Evolutionary conservation across 2,113 vertebrate genomes (phyloP).

Genomic region (Campylomormyrus tamandua): DNA sequence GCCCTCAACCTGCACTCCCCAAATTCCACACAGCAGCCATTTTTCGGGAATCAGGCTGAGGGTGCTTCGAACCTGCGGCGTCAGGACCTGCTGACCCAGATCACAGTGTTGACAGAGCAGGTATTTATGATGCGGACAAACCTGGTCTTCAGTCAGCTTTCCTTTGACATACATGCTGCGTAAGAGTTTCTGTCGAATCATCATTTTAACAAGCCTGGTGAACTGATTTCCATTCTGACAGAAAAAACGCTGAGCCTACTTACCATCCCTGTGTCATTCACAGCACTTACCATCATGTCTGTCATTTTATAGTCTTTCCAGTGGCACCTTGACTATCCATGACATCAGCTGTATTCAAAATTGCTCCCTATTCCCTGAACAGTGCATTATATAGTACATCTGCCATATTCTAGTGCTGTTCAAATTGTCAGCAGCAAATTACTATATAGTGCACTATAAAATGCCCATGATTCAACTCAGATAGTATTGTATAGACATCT

Average conservation of each 20-base stretch:
- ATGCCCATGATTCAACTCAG: background rate
- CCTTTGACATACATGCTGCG: background rate
- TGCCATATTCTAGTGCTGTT: background rate
- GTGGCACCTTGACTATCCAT: background rate
- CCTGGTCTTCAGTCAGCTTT: background rate
- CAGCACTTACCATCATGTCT: background rate
- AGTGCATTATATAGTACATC: background rate
- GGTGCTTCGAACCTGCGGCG: slow-evolving; percentile 60
- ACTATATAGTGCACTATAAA: background rate
- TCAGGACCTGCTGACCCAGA: slow-evolving; percentile 88
- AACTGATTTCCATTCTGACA: background rate
- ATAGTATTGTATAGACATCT: background rate
- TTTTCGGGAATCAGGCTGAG: slow-evolving; percentile 61
- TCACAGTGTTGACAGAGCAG: slow-evolving; percentile 78
- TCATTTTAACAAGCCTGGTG: background rate
- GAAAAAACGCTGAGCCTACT: background rate
- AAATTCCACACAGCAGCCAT: slow-evolving; percentile 61
- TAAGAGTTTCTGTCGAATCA: background rate
- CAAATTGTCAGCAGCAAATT: background rate
- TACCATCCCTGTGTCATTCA: background rate
- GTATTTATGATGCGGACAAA: slow-evolving; percentile 43
- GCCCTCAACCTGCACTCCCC: slow-evolving; percentile 77
- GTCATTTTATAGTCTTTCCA: background rate
- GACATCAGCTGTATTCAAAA: background rate
- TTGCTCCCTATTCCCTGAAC: background rate